Evolutionary conservation across 37 sponge, comb jelly and placozoan genomes (phyloP).

Genomic region (Chondrosia reniformis): DNA sequence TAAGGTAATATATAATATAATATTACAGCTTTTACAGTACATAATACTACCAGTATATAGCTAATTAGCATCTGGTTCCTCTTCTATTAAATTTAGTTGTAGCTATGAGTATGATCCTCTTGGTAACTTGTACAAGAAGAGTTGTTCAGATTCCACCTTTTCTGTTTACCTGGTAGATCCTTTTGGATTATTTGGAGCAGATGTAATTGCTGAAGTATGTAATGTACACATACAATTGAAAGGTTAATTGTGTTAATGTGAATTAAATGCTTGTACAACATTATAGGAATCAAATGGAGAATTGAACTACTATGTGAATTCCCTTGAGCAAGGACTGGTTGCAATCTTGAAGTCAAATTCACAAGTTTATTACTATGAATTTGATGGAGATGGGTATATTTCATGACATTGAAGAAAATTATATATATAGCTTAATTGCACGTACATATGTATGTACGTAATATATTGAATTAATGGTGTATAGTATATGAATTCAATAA

Average conservation of each 20-base stretch:
- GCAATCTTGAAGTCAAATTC: not conserved
- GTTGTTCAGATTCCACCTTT: conserved; percentile 10
- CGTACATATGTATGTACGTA: not conserved
- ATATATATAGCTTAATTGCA: no score
- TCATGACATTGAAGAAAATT: no score
- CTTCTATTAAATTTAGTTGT: no score
- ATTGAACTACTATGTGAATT: conserved; percentile 15
- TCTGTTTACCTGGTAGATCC: conserved; percentile 29
- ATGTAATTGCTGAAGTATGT: conserved; percentile 32
- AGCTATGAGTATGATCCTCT: conserved; percentile 26
- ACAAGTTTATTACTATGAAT: conserved; percentile 2
- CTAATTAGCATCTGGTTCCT: not conserved
- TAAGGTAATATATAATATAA: not conserved
- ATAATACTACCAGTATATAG: not conserved
- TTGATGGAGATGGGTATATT: conserved; percentile 32
- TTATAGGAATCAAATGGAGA: not conserved
- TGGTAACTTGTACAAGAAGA: conserved; percentile 29
- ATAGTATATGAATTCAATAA: no score
- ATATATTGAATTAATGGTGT: no score
- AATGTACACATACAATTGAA: not conserved
- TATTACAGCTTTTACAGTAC: not conserved
- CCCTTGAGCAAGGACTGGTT: conserved; percentile 15
- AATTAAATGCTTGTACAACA: no score
- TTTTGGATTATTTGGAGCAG: conserved; percentile 30
- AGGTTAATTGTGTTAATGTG: no score